A percentile compares a stretch with the other conserved stretches of the same genome.
These are phyloP conservation scores for Bufo gargarizans DNA, from an alignment of 2,113 vertebrate species.

Conservation along the genomic window DNA sequence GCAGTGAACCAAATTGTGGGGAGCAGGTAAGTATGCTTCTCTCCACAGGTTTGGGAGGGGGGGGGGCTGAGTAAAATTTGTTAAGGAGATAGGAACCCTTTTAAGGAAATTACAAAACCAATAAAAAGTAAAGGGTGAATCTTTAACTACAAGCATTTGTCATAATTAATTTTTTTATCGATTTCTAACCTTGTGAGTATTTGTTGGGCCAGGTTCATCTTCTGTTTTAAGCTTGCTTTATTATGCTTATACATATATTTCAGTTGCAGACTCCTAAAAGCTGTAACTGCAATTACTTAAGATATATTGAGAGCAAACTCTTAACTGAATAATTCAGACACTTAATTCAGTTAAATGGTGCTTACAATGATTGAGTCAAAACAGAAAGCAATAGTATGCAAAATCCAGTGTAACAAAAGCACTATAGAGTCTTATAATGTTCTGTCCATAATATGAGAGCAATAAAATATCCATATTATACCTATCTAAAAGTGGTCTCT, in stretches of 20 bases:
- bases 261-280: constrained; percentile 21
- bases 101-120: background rate
- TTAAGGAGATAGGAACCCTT: no score
- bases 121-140: background rate
- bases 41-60: no score
- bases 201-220: background rate
- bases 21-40: no score
- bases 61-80: no score
- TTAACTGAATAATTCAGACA: constrained; percentile 48
- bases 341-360: constrained; percentile 40
- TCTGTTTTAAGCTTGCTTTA: background rate
- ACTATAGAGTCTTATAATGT: background rate
- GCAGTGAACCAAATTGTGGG: no score
- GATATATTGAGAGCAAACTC: constrained; percentile 36
- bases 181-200: background rate
- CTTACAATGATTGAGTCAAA: constrained; percentile 53
- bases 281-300: constrained; percentile 45
- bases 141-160: background rate
- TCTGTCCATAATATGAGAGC: background rate
- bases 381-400: constrained; percentile 42
- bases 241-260: background rate
- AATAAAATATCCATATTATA: no score
- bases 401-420: background rate
- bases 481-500: no score
- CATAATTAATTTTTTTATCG: background rate